Evolutionary conservation across 1,140 invertebrate species (phyloP).

Genomic region (Campoletis sonorensis): DNA sequence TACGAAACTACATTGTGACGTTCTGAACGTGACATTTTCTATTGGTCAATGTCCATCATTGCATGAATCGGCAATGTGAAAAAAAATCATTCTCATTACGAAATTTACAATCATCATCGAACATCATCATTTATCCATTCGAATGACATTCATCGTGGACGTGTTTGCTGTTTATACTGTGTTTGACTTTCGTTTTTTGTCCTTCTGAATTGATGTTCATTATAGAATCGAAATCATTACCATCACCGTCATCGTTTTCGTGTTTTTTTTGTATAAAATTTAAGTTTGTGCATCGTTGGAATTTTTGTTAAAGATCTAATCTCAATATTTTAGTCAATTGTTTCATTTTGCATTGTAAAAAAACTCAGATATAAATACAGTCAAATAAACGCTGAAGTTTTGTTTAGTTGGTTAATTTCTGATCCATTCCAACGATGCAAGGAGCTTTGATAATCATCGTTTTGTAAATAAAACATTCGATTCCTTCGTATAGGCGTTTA

Average conservation of each 20-base stretch:
- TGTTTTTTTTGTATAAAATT: constrained; percentile 28
- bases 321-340: too few relatives aligned
- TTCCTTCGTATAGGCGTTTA: not conserved
- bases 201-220: not conserved
- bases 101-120: constrained; percentile 1
- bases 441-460: too few relatives aligned
- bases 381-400: too few relatives aligned
- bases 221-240: not conserved
- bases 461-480: constrained; percentile 16
- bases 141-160: constrained; percentile 41
- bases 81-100: not conserved
- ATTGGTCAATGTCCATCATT: constrained; percentile 58
- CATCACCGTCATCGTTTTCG: constrained; percentile 28
- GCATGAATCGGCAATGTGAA: constrained; percentile 51
- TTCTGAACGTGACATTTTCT: constrained; percentile 54
- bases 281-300: not conserved
- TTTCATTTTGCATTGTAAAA: too few relatives aligned
- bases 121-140: constrained; percentile 21
- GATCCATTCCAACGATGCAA: too few relatives aligned
- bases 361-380: too few relatives aligned
- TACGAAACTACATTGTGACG: constrained; percentile 47
- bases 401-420: too few relatives aligned
- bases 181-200: not conserved
- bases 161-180: not conserved
- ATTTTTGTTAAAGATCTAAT: too few relatives aligned